Evolutionary conservation across 2,113 vertebrate species (phyloP).

Genomic region (Hemiscyllium ocellatum): DNA sequence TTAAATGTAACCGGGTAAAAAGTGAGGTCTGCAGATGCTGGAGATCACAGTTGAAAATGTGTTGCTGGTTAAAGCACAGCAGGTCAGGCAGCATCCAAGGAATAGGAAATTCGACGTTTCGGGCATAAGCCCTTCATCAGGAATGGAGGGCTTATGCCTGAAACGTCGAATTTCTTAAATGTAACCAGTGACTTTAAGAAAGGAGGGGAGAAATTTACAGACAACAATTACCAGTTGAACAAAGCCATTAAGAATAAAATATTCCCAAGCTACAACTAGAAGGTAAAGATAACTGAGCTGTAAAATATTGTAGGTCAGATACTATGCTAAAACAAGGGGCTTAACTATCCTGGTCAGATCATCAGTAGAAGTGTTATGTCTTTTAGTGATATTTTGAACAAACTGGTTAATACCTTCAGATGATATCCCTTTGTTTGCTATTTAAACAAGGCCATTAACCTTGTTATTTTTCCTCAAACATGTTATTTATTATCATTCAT

Average conservation of each 20-base stretch:
- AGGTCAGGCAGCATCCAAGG: too few species aligned
- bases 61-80: too few species aligned
- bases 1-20: too few species aligned
- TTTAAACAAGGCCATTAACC: constrained; percentile 18
- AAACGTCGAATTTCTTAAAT: too few species aligned
- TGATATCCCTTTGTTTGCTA: constrained; percentile 7
- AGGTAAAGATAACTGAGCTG: not conserved
- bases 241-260: not conserved
- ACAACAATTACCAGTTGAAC: not conserved
- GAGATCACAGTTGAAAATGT: too few species aligned
- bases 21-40: too few species aligned
- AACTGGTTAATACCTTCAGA: not conserved
- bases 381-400: not conserved
- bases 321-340: not conserved
- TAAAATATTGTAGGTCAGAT: not conserved
- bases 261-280: not conserved
- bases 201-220: not conserved
- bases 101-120: too few species aligned
- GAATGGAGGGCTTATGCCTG: too few species aligned
- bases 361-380: not conserved
- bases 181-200: not conserved
- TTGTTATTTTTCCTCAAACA: constrained; percentile 5
- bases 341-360: not conserved
- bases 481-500: constrained; percentile 1
- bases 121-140: too few species aligned